Evolutionary conservation across 2,888 invertebrate genomes (phyloP), one percentile per base, ranked within the genome.

Genomic region (Hypolimnas misippus): DNA sequence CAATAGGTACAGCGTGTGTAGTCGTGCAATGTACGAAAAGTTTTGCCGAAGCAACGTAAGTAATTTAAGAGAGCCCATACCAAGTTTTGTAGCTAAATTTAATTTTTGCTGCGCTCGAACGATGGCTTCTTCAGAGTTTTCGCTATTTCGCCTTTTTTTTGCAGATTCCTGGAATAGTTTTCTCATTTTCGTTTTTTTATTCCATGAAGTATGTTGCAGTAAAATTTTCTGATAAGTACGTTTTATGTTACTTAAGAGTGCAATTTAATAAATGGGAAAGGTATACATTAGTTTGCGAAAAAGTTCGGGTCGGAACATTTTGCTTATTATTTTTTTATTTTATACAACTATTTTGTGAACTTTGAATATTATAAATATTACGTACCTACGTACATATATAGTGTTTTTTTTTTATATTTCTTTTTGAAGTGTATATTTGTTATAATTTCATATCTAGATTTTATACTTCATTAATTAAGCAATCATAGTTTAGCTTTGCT

Each of bases 61-160:
- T 84, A 81, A 86, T 83, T 86, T 84, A 82, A 81, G 79, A 81
- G 79, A 76, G 76, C 66, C 77, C 77, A 78, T 81, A 81, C 66
- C 79, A 83, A 86, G 79, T 85, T 84, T 73, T 76, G 77, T 77
- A 77, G 76, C 78, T 73, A 83, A 84, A 84, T 84, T 80, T 80
- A 81, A 77, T 83, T 85, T 84, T 83, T 83, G 76, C 79, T 78
- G 76, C 76, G 71, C 74, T 71, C 69, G 69, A 73, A 69, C 66
- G 63, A 56, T 70, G 60, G 57, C 33, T 40, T 17, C 44, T 56
- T 70, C 67, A 57, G 51, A 64, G 72, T 73, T 72, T 68, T 16
- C 62, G 62, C 65, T 52, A 57, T 54, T 62, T 38, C 31, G n/a
- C n/a, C n/a, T n/a, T n/a, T 66, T 62, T 21, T 65, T 67, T 70